Conservation (phyloP, 2,888 invertebrate genomes). For the Linyphia triangularis region DNA sequence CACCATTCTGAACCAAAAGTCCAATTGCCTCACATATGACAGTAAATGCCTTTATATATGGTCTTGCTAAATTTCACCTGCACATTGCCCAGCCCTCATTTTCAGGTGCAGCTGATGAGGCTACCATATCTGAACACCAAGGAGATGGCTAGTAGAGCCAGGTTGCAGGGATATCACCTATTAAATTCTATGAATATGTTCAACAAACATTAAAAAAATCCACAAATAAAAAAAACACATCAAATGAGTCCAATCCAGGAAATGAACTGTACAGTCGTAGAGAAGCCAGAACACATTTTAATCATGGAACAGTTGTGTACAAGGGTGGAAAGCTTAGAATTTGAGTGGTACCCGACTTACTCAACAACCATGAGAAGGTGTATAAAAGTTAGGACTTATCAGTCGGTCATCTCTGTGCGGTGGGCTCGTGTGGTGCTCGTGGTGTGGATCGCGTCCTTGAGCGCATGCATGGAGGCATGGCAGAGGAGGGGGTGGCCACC, state of each 20-base stretch:
- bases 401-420: slow-evolving; percentile 72
- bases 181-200: slow-evolving; percentile 43
- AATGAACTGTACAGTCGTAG: slow-evolving; percentile 48
- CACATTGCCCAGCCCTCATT: neutral
- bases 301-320: slow-evolving; percentile 41
- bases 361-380: neutral
- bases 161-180: neutral
- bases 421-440: slow-evolving; percentile 56
- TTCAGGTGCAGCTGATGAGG: slow-evolving; percentile 1
- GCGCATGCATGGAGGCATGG: slow-evolving; percentile 70
- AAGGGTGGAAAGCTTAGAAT: slow-evolving; percentile 15
- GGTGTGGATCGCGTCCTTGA: slow-evolving; percentile 75
- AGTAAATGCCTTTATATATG: too few species aligned
- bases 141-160: neutral
- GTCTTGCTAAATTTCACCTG: neutral
- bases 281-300: slow-evolving; percentile 21
- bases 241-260: slow-evolving; percentile 29
- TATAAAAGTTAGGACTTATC: neutral
- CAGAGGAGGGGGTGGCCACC: slow-evolving; percentile 55
- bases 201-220: slow-evolving; percentile 55
- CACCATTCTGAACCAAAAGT: too few species aligned
- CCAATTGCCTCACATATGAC: too few species aligned
- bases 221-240: slow-evolving; percentile 19
- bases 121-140: slow-evolving; percentile 26
- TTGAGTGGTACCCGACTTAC: too few species aligned